Percentiles rank a stretch among this genome's conserved stretches.
Conservation (phyloP, 2,113 vertebrate species). For the Epinephelus fuscoguttatus region DNA sequence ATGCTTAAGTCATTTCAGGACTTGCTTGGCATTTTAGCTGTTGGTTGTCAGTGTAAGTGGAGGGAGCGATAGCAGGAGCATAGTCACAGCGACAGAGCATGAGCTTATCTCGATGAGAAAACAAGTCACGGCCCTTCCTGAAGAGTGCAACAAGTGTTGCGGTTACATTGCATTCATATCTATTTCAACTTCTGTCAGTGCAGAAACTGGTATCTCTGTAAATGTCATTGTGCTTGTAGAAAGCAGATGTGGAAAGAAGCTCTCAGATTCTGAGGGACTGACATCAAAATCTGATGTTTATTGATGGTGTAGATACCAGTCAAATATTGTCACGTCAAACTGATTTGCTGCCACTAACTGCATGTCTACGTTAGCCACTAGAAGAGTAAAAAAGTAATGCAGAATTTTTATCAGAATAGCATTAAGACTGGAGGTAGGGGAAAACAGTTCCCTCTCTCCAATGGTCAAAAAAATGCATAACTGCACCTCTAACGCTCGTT, state of each 20-base stretch:
- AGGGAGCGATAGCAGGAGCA: not conserved
- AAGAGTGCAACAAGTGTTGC: not conserved
- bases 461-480: not conserved
- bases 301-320: not conserved
- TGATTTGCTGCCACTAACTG: not conserved
- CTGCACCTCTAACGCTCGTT: not conserved
- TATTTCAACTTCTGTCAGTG: not conserved
- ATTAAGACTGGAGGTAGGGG: no score
- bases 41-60: slow-evolving; percentile 1
- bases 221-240: not conserved
- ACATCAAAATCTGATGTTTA: not conserved
- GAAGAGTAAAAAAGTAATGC: not conserved
- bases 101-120: slow-evolving; percentile 13
- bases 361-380: not conserved
- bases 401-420: not conserved
- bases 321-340: not conserved
- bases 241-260: not conserved
- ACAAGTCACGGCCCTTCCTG: not conserved
- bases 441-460: no score
- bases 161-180: not conserved
- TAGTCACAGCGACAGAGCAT: not conserved
- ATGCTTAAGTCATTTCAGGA: slow-evolving; percentile 4
- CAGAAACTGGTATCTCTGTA: not conserved
- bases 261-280: not conserved
- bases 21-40: slow-evolving; percentile 1